A percentile compares a stretch with the other conserved stretches of the same genome.
Evolutionary conservation across 2,113 vertebrate genomes (phyloP).

Genomic region (Tylochromis polylepis): DNA sequence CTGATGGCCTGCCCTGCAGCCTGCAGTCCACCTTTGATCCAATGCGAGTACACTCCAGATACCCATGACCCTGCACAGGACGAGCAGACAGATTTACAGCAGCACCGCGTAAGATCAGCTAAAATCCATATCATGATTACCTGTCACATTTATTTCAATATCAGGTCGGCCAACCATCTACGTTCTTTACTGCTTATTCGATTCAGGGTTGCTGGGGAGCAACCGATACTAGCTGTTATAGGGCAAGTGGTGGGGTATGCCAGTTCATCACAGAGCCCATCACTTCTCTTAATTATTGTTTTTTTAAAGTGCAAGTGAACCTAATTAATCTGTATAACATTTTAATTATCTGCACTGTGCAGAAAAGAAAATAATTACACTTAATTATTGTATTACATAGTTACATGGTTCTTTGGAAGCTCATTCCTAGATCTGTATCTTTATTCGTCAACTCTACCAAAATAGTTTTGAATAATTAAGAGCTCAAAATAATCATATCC

Average conservation of each 20-base stretch:
- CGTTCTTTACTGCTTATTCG: neutral
- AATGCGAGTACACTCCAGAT: neutral
- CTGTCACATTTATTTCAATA: neutral
- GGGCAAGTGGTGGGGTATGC: neutral
- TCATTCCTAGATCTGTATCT: neutral
- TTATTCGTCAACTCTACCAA: neutral
- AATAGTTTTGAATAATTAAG: neutral
- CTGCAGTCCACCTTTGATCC: neutral
- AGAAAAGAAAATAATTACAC: accelerated
- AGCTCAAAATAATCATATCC: neutral
- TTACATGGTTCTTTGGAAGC: neutral
- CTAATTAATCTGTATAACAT: accelerated
- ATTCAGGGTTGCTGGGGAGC: neutral
- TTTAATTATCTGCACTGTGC: neutral
- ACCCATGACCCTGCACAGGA: neutral
- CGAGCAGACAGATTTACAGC: neutral
- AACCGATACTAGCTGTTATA: neutral
- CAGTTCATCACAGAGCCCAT: neutral
- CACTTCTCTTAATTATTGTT: neutral
- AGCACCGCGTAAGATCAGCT: neutral
- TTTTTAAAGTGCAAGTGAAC: neutral
- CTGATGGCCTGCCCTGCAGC: neutral
- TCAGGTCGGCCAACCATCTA: neutral
- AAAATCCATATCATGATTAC: neutral
- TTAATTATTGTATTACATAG: neutral